phyloP scores from a whole-genome alignment of 2,113 vertebrate genomes.

The Anthoscopus minutus region DNA sequence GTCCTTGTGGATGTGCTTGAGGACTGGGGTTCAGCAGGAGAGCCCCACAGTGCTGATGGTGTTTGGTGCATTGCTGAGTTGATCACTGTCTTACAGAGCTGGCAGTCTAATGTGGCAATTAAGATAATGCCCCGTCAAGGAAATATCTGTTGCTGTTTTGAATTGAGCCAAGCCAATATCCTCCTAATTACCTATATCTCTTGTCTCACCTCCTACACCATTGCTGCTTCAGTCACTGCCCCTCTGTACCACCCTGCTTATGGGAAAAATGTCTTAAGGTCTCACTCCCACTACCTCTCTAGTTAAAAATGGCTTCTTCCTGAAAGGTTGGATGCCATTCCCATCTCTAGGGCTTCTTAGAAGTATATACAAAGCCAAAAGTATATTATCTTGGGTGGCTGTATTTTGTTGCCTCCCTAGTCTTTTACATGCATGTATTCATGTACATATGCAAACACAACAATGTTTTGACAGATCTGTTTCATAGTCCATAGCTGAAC shows the following conservation, averaged over 20 bases:
- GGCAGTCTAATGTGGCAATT: not conserved
- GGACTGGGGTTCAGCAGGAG: rapidly evolving
- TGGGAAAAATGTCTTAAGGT: not conserved
- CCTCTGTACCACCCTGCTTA: not conserved
- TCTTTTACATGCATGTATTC: not conserved
- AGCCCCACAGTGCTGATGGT: rapidly evolving
- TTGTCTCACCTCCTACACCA: not conserved
- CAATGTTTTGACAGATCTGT: not conserved
- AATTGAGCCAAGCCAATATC: not conserved
- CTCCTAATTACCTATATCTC: not conserved
- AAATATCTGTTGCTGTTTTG: not conserved
- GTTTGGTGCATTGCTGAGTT: rapidly evolving
- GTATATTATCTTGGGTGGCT: not conserved
- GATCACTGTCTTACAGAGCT: not conserved
- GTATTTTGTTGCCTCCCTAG: not conserved
- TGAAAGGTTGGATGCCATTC: not conserved
- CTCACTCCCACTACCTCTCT: not conserved
- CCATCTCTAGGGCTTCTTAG: not conserved
- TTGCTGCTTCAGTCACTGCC: not conserved
- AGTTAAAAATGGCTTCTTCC: not conserved
- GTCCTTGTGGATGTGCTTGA: rapidly evolving
- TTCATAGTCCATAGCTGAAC: not conserved
- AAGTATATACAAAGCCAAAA: not conserved
- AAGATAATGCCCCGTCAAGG: not conserved
- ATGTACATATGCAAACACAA: rapidly evolving